Evolutionary conservation across 92 coral and sea anemone genomes (phyloP).

Genomic region (Galaxea fascicularis): DNA sequence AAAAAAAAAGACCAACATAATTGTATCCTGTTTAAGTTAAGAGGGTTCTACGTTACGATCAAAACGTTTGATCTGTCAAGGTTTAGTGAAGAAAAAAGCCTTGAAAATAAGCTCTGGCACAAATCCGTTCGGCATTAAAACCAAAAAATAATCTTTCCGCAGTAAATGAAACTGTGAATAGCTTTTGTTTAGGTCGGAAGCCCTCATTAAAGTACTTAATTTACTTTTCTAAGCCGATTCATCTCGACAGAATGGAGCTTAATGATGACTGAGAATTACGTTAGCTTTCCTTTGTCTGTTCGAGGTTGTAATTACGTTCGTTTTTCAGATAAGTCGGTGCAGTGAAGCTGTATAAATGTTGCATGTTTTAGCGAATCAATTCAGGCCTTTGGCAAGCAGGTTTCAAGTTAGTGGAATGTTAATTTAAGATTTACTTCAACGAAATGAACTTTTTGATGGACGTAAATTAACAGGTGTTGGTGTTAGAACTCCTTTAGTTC

Average conservation of each 20-base stretch:
- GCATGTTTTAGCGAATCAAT: slow-evolving; percentile 24
- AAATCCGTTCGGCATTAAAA: slow-evolving; percentile 10
- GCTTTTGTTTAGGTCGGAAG: slow-evolving; percentile 62
- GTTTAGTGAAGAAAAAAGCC: not conserved
- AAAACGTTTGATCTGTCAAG: not conserved
- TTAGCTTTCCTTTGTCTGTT: slow-evolving; percentile 48
- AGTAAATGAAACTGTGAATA: slow-evolving; percentile 66
- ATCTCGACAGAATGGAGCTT: slow-evolving; percentile 62
- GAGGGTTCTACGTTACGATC: not conserved
- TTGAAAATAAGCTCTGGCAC: not conserved
- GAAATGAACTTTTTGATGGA: slow-evolving; percentile 13
- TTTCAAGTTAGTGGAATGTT: not conserved
- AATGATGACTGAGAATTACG: slow-evolving; percentile 67
- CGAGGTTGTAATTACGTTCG: slow-evolving; percentile 46
- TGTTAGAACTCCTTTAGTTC: slow-evolving; percentile 25
- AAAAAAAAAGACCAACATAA: not conserved
- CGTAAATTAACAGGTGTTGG: slow-evolving; percentile 55
- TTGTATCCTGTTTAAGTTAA: no score
- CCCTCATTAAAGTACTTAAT: slow-evolving; percentile 67
- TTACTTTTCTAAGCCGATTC: slow-evolving; percentile 56
- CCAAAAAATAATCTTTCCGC: slow-evolving; percentile 21
- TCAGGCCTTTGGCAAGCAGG: slow-evolving; percentile 3
- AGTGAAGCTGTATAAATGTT: not conserved
- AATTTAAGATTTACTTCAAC: no score
- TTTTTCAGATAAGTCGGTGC: not conserved